Conservation (phyloP, 2,797 vertebrate species). For the Girardinus metallicus region DNA sequence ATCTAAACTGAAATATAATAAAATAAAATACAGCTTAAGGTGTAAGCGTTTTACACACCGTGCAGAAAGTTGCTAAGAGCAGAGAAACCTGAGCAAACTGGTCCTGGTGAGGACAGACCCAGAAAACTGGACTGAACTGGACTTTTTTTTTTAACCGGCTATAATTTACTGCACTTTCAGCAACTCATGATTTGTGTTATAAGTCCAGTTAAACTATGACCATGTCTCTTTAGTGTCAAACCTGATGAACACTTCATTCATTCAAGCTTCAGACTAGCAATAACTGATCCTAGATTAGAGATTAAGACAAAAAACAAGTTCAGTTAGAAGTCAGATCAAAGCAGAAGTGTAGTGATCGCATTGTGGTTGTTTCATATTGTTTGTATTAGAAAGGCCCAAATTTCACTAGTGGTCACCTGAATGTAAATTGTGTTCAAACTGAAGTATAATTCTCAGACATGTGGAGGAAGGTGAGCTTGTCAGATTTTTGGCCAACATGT, state of each 20-base stretch:
- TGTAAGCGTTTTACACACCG: not conserved
- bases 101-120: not conserved
- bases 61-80: not conserved
- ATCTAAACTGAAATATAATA: not conserved
- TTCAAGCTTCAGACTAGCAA: not conserved
- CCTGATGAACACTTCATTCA: not conserved
- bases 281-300: not conserved
- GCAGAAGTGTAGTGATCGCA: not conserved
- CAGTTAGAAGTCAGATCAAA: not conserved
- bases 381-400: not conserved
- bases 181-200: not conserved
- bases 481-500: not conserved
- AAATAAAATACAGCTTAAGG: not conserved
- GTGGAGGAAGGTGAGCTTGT: not conserved
- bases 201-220: constrained; percentile 23
- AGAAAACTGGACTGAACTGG: constrained; percentile 16
- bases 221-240: not conserved
- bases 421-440: not conserved
- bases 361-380: not conserved
- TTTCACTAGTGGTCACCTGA: not conserved
- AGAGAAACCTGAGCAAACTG: constrained; percentile 23
- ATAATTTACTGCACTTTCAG: constrained; percentile 28
- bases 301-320: not conserved
- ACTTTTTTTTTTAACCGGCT: constrained; percentile 15
- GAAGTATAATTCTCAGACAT: not conserved